Evolutionary conservation across 2,113 vertebrate genomes (phyloP).

Genomic region (Gymnorhina tibicen): DNA sequence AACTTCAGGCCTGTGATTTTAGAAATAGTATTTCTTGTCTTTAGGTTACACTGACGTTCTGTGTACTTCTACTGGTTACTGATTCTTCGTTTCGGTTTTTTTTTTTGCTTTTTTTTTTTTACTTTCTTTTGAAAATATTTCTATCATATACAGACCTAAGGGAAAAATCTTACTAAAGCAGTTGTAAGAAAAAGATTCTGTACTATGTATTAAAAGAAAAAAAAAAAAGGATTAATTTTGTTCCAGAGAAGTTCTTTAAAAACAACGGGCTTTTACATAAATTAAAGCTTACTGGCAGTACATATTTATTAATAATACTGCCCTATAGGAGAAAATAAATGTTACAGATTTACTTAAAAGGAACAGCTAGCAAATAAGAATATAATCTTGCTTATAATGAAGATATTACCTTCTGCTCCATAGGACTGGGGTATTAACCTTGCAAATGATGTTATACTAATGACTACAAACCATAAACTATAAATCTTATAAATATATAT

Average conservation of each 20-base stretch:
- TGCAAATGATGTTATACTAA: neutral
- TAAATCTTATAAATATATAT: neutral
- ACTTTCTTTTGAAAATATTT: neutral
- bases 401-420: neutral
- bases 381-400: neutral
- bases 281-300: neutral
- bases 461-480: neutral
- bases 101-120: neutral
- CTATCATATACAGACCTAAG: neutral
- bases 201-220: neutral
- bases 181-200: neutral
- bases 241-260: neutral
- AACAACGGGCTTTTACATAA: neutral
- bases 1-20: neutral
- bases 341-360: neutral
- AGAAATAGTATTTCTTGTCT: neutral
- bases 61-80: neutral
- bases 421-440: neutral
- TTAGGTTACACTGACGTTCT: neutral
- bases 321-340: neutral
- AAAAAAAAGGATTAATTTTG: neutral
- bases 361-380: neutral
- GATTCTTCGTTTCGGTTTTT: neutral
- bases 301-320: neutral
- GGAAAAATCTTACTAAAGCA: neutral